Percentiles rank a stretch among this genome's conserved stretches.
These are phyloP conservation scores for Amblyteles armatorius DNA, from an alignment of 2,888 invertebrate species.

Conservation along the genomic window DNA sequence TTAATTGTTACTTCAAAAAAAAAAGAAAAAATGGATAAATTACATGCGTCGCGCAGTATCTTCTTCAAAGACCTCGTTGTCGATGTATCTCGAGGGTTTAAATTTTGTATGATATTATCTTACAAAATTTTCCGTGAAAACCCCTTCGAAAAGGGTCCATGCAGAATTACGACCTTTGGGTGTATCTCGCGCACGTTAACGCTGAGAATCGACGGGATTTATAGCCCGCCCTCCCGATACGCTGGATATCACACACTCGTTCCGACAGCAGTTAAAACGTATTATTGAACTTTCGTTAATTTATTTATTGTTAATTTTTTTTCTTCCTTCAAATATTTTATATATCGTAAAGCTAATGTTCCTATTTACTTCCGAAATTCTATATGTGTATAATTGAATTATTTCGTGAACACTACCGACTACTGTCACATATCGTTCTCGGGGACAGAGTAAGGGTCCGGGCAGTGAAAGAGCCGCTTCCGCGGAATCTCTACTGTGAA, in stretches of 20 bases:
- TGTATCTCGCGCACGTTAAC: constrained; percentile 41
- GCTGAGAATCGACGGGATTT: constrained; percentile 15
- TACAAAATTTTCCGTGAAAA: constrained; percentile 9
- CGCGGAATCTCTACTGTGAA: constrained; percentile 62
- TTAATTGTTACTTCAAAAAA: constrained; percentile 44
- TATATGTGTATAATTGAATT: neutral
- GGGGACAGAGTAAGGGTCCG: constrained; percentile 56
- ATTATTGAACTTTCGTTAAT: constrained; percentile 13
- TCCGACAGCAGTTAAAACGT: neutral
- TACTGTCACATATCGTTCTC: constrained; percentile 67
- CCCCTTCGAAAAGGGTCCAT: constrained; percentile 66
- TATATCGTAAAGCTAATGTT: constrained; percentile 1
- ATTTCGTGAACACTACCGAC: constrained; percentile 53
- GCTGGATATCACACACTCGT: constrained; percentile 1
- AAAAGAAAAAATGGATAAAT: constrained; percentile 11
- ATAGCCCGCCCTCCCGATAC: neutral
- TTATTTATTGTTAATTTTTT: neutral
- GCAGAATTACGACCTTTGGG: constrained; percentile 24
- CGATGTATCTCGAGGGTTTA: neutral
- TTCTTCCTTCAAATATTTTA: neutral
- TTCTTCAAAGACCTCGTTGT: neutral
- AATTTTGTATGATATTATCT: constrained; percentile 25
- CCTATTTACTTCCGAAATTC: constrained; percentile 25
- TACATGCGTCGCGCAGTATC: neutral
- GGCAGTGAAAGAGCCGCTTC: constrained; percentile 63